phyloP scores from a whole-genome alignment of 1,140 invertebrate genomes.

The Colletes gigas region DNA sequence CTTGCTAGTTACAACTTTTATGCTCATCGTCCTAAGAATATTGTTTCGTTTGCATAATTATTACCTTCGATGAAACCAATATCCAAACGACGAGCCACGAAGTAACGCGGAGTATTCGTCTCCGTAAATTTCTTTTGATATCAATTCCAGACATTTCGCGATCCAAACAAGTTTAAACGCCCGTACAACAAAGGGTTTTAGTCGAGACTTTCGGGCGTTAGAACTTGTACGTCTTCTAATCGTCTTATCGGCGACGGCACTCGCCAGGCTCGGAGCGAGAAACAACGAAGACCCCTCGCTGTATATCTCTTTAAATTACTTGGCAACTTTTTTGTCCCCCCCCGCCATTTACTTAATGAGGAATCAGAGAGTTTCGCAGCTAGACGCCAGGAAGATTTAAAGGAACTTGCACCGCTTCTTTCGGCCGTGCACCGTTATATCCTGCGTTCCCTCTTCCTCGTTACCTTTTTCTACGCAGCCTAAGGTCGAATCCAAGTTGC shows the following conservation, averaged over 20 bases:
- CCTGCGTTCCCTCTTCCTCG: conserved; percentile 5
- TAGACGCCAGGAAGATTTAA: conserved; percentile 43
- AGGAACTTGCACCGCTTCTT: conserved; percentile 21
- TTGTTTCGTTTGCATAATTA: too few relatives aligned
- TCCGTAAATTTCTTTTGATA: too few relatives aligned
- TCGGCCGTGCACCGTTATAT: conserved; percentile 16
- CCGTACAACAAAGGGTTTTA: conserved; percentile 8
- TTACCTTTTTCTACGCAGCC: conserved; percentile 3
- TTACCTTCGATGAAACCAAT: too few relatives aligned
- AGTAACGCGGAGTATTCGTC: too few relatives aligned
- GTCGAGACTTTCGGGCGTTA: conserved; percentile 14
- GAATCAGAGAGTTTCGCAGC: conserved; percentile 40
- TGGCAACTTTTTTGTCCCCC: conserved; percentile 27
- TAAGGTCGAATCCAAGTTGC: conserved; percentile 42
- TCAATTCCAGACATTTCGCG: background rate
- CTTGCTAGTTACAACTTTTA: too few relatives aligned
- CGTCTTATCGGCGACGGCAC: conserved; percentile 24
- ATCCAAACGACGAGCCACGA: too few relatives aligned
- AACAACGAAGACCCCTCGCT: conserved; percentile 33
- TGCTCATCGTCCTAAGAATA: too few relatives aligned
- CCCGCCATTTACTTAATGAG: conserved; percentile 58
- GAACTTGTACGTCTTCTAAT: conserved; percentile 49
- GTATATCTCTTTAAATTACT: conserved; percentile 58
- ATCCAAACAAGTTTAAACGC: conserved; percentile 9
- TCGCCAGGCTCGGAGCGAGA: conserved; percentile 3